These are phyloP conservation scores for Digitonthophagus gazella DNA, from an alignment of 2,888 invertebrate species.

Conservation along the genomic window DNA sequence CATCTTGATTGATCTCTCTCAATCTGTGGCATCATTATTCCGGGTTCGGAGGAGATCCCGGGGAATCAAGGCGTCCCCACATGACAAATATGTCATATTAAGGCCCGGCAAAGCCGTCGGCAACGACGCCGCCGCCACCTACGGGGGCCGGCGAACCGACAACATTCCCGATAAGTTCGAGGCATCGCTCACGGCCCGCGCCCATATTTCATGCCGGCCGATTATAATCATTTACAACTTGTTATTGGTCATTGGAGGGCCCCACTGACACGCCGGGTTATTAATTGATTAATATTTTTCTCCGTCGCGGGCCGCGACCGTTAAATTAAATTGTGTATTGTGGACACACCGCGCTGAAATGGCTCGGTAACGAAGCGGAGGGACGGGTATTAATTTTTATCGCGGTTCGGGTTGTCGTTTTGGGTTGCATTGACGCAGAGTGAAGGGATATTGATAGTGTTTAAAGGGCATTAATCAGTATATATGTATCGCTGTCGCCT, in stretches of 20 bases:
- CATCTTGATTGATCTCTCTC: neutral
- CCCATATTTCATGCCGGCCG: constrained; percentile 39
- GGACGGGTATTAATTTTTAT: constrained; percentile 17
- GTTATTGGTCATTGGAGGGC: constrained; percentile 35
- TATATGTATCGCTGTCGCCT: constrained; percentile 10
- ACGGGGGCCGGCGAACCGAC: constrained; percentile 43
- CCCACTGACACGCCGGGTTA: constrained; percentile 29
- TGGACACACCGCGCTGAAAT: constrained; percentile 20
- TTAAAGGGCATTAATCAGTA: constrained; percentile 20
- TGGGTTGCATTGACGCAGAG: neutral
- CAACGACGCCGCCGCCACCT: constrained; percentile 37
- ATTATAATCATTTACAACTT: constrained; percentile 37
- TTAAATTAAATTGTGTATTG: constrained; percentile 27
- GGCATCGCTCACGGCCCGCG: constrained; percentile 40
- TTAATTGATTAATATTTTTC: constrained; percentile 32
- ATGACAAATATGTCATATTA: constrained; percentile 43
- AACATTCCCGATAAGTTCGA: constrained; percentile 46
- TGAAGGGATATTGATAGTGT: constrained; percentile 15
- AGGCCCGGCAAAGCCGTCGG: constrained; percentile 36
- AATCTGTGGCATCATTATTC: neutral
- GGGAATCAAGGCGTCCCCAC: constrained; percentile 30
- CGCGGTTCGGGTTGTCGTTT: neutral
- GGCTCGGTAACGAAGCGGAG: constrained; percentile 23
- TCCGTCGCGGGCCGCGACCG: constrained; percentile 16
- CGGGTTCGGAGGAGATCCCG: neutral